Conservation (phyloP, 1,140 invertebrate species). For the Drosophila tropicalis region DNA sequence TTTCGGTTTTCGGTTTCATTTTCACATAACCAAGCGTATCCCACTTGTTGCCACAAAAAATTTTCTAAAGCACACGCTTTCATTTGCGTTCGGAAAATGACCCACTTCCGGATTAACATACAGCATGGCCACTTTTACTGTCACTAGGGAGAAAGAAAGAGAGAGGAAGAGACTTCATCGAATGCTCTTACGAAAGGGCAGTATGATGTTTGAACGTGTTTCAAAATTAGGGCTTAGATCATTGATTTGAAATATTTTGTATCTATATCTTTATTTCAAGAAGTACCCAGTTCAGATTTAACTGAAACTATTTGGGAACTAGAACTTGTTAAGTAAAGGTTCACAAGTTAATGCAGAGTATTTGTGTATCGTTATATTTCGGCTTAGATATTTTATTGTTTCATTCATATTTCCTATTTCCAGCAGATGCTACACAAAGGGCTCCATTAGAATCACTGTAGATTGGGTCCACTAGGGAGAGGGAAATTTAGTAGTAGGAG, state of each 20-base stretch:
- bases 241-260: too few species aligned
- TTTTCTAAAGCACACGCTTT: constrained; percentile 68
- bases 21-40: constrained; percentile 56
- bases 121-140: constrained; percentile 61
- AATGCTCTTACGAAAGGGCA: background rate
- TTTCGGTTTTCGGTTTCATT: constrained; percentile 55
- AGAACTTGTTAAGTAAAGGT: too few species aligned
- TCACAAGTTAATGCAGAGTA: background rate
- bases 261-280: too few species aligned
- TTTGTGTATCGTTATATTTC: background rate
- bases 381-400: background rate
- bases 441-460: constrained; percentile 32
- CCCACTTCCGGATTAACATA: constrained; percentile 77
- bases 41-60: constrained; percentile 41
- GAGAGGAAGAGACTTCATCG: background rate
- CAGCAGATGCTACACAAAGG: constrained; percentile 33
- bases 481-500: background rate
- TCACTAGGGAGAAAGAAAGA: constrained; percentile 24
- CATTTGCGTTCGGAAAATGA: constrained; percentile 77
- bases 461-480: constrained; percentile 18
- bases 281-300: too few species aligned
- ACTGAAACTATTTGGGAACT: too few species aligned
- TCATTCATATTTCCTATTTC: constrained; percentile 5
- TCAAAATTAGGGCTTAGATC: too few species aligned
- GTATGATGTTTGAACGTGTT: background rate